A percentile compares a stretch with the other conserved stretches of the same genome.
These are phyloP conservation scores for Deilephila porcellus DNA, from an alignment of 2,888 invertebrate genomes.

Conservation along the genomic window DNA sequence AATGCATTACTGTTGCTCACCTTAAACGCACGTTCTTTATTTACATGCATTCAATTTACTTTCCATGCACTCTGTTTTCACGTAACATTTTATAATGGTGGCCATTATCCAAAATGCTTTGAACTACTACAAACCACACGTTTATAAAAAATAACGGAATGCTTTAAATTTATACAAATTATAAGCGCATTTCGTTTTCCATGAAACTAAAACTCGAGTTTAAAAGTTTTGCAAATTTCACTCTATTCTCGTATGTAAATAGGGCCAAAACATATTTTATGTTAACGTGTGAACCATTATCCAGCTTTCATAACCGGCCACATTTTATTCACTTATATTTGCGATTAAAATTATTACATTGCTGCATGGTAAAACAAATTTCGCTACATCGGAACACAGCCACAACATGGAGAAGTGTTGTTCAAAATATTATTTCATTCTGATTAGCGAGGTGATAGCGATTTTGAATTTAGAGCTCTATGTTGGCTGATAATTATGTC, in stretches of 20 bases:
- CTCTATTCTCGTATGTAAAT: conserved; percentile 14
- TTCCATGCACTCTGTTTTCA: neutral
- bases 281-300: conserved; percentile 18
- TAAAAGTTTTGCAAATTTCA: conserved; percentile 14
- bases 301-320: neutral
- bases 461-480: no score
- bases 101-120: neutral
- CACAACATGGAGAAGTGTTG: neutral
- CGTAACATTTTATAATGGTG: neutral
- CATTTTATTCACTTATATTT: conserved; percentile 13
- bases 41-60: no score
- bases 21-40: no score
- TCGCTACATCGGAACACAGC: neutral
- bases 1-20: no score
- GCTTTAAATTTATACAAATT: conserved; percentile 3
- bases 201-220: conserved; percentile 17
- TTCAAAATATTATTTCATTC: no score
- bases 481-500: no score
- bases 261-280: conserved; percentile 13
- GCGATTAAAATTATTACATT: neutral
- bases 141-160: conserved; percentile 5
- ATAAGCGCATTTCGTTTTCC: conserved; percentile 14
- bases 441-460: no score
- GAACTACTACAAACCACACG: neutral
- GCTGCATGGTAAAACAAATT: neutral